These are phyloP conservation scores for Pangasius larnaudii DNA, from an alignment of 2,797 vertebrate genomes.

Conservation along the genomic window DNA sequence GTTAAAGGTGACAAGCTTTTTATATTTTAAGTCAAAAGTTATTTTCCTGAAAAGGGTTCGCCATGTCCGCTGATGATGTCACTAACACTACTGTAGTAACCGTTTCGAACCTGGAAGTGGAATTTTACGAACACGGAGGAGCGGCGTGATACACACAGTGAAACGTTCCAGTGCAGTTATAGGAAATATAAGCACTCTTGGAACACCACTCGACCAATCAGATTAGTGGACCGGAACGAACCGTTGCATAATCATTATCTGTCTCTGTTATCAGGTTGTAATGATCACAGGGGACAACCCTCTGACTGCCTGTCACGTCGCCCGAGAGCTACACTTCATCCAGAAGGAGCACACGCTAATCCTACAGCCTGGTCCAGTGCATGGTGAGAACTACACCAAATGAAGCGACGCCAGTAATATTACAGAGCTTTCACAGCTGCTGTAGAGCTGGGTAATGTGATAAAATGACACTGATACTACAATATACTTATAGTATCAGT, in stretches of 20 bases:
- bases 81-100: no score
- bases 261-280: conserved; percentile 81
- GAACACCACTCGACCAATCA: neutral
- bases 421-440: neutral
- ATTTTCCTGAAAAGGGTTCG: no score
- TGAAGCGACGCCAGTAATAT: neutral
- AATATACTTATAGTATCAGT: neutral
- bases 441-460: neutral
- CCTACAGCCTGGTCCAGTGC: conserved; percentile 74
- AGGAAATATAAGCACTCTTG: neutral
- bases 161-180: neutral
- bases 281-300: conserved; percentile 99
- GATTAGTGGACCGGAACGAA: no score
- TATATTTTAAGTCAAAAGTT: neutral
- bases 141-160: neutral
- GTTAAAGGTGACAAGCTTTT: neutral
- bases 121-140: neutral
- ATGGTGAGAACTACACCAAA: conserved; percentile 67
- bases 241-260: neutral
- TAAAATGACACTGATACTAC: neutral
- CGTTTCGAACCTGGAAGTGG: no score
- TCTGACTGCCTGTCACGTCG: conserved; percentile 94
- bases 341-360: conserved; percentile 86
- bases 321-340: conserved; percentile 91
- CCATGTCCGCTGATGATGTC: no score